A percentile compares a stretch with the other conserved stretches of the same genome.
Evolutionary conservation across 2,797 vertebrate species (phyloP).

Genomic region (Gymnothorax javanicus): DNA sequence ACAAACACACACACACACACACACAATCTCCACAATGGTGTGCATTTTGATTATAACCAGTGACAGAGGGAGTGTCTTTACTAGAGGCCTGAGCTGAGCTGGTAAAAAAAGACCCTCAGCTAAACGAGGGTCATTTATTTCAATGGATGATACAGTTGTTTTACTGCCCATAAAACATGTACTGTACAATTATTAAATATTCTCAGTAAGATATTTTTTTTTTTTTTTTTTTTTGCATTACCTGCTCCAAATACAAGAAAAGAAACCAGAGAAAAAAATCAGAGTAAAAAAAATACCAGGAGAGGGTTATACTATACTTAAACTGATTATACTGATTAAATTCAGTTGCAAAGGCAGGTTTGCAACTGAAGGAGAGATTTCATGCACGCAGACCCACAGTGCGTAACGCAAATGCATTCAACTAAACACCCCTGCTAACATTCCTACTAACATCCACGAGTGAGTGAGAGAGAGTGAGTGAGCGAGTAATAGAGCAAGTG

Average conservation of each 20-base stretch:
- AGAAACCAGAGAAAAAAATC: conserved; percentile 5
- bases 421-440: no score
- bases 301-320: not conserved
- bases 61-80: not conserved
- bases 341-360: not conserved
- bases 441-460: no score
- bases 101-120: not conserved
- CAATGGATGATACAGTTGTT: not conserved
- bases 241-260: not conserved
- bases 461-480: no score
- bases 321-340: no score
- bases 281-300: not conserved
- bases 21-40: not conserved
- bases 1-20: no score
- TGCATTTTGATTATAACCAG: not conserved
- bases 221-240: not conserved
- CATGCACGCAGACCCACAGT: no score
- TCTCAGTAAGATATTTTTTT: not conserved
- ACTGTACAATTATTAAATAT: not conserved
- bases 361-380: no score
- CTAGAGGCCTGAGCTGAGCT: not conserved
- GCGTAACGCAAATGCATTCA: no score
- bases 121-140: not conserved
- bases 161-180: not conserved
- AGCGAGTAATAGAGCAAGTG: no score